Evolutionary conservation across 2,888 invertebrate genomes (phyloP).

Genomic region (Agrotis exclamationis): DNA sequence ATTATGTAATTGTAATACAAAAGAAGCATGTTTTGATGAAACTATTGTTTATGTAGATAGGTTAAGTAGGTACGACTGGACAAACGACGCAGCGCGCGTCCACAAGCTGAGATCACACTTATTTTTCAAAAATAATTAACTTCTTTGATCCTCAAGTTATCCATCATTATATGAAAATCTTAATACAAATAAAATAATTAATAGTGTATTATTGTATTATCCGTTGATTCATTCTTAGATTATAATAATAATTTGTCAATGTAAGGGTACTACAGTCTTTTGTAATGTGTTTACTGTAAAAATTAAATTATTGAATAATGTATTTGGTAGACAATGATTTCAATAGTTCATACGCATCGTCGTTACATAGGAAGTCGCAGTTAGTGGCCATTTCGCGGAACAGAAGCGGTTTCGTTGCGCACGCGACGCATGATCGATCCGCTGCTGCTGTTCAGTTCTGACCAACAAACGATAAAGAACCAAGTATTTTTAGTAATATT

Average conservation of each 20-base stretch:
- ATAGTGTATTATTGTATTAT: conserved; percentile 60
- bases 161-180: conserved; percentile 27
- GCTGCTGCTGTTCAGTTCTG: conserved; percentile 70
- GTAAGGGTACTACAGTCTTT: conserved; percentile 85
- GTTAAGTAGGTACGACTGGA: conserved; percentile 71
- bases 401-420: conserved; percentile 38
- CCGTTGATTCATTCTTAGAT: conserved; percentile 69
- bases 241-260: conserved; percentile 74
- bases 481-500: conserved; percentile 79
- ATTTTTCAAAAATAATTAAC: conserved; percentile 32
- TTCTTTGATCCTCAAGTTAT: conserved; percentile 26
- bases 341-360: conserved; percentile 70
- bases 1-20: conserved; percentile 64
- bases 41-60: conserved; percentile 75
- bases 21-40: conserved; percentile 67
- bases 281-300: conserved; percentile 83
- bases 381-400: conserved; percentile 42
- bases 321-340: conserved; percentile 80
- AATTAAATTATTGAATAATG: conserved; percentile 78
- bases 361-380: conserved; percentile 49
- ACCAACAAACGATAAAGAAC: conserved; percentile 80
- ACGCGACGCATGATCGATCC: conserved; percentile 41
- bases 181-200: conserved; percentile 38
- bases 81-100: conserved; percentile 60
- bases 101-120: conserved; percentile 43